Percentiles rank a stretch among this genome's conserved stretches.
Conservation (phyloP, 2,113 vertebrate species). For the Tursiops truncatus region DNA sequence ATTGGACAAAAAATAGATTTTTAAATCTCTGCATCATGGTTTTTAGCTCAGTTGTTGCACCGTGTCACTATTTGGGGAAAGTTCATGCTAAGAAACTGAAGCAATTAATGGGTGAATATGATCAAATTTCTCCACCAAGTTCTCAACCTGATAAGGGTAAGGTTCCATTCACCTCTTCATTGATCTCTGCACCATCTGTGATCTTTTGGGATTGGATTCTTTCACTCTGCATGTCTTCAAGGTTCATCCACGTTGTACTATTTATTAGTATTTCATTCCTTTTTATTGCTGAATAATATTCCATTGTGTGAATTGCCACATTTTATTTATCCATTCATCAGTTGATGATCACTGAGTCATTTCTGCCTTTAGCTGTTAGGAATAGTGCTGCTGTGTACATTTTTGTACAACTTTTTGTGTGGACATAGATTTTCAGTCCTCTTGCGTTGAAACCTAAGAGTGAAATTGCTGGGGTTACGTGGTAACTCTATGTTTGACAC, state of each 20-base stretch:
- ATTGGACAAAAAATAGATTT: slow-evolving; percentile 83
- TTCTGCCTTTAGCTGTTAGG: background rate
- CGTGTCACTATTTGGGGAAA: slow-evolving; percentile 88
- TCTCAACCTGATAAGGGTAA: no score
- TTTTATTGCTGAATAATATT: background rate
- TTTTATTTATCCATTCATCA: background rate
- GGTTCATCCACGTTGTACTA: background rate
- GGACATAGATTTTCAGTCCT: background rate
- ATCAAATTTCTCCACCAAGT: no score
- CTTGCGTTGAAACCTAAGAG: background rate
- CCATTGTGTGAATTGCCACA: background rate
- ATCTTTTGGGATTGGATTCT: background rate
- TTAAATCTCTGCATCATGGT: slow-evolving; percentile 88
- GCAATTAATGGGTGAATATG: slow-evolving; percentile 21
- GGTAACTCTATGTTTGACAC: background rate
- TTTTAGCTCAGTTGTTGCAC: slow-evolving; percentile 84
- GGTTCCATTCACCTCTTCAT: background rate
- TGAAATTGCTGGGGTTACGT: background rate
- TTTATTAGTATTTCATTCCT: background rate
- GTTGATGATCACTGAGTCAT: background rate
- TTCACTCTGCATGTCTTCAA: background rate
- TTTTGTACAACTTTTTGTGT: background rate
- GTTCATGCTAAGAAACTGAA: slow-evolving; percentile 86
- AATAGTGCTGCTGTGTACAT: background rate
- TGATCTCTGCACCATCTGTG: background rate